Base-by-base conservation (phyloP, 2,888 invertebrate species). In the Athalia cordata region DNA sequence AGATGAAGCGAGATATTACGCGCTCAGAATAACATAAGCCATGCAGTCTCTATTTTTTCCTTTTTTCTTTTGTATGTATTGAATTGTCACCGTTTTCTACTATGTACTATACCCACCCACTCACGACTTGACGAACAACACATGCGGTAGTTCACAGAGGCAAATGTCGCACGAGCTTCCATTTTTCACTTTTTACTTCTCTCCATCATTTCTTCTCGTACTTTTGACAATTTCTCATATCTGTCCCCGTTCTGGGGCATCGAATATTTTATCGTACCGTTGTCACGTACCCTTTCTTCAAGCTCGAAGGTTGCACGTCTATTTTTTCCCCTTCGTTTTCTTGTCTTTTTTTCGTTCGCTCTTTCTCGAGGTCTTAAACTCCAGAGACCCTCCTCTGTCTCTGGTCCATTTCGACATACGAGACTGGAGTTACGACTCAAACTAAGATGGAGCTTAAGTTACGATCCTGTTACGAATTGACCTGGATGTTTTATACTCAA, bases 1-100 rank as follows among this genome's bases (percentile, higher is more conserved):
- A 52, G 68, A 68, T 68, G 55, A 52, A 68, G 43, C 43, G 43
- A 29, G 29, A 52, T 68, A 9, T 66, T 66, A 9, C 11, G n/a
- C 43, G 9, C 11, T 50, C 52, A 52, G 55, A 68, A 68, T 68
- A 68, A 68, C 55, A 68, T 29, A 29, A 29, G 29, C 29, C 29
- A 29, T 29, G 29, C 29, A 29, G 29, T 29, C 29, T 29, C 29
- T 29, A 29, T 29, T 29, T 29, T 0, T 29, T 11, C 43, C 52
- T 52, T 6, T 6, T 11, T 29, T 55, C 6, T 68, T 55, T 52
- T 29, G 29, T 29, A 45, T 43, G 9, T 4, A 0, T 3, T 11
- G 68, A 9, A 55, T 55, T 55, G n/a, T 11, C 55, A 29, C 29
- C 29, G 29, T 29, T 29, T 29, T 29, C 29, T 29, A 29, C 29